phyloP scores from a whole-genome alignment of 2,797 vertebrate genomes.

The Mareca strepera region DNA sequence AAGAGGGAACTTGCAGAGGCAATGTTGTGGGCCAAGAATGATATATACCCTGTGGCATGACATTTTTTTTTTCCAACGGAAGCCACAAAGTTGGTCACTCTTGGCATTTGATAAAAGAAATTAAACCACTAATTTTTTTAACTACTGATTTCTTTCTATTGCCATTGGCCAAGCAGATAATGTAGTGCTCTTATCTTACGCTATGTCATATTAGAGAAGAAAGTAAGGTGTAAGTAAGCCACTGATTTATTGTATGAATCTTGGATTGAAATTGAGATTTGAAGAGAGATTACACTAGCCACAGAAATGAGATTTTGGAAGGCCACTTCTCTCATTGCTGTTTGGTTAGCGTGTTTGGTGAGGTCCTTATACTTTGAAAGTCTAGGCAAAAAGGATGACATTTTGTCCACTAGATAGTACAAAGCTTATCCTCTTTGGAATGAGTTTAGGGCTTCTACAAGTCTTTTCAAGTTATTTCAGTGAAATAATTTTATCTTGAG shows the following conservation, averaged over 20 bases:
- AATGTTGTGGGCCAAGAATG: neutral
- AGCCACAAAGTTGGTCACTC: neutral
- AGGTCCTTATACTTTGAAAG: neutral
- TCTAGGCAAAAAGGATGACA: neutral
- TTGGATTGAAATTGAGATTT: neutral
- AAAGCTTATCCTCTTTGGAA: neutral
- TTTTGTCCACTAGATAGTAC: neutral
- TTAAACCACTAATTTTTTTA: neutral
- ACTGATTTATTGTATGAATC: neutral
- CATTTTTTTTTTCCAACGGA: neutral
- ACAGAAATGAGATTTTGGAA: neutral
- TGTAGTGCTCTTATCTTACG: neutral
- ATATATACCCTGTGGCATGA: neutral
- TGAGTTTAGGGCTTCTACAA: neutral
- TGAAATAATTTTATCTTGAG: neutral
- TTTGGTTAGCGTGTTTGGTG: neutral
- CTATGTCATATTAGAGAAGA: neutral
- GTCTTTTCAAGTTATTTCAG: neutral
- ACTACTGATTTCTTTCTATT: neutral
- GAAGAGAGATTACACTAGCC: neutral
- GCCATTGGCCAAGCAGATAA: neutral
- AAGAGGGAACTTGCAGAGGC: neutral
- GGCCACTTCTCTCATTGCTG: rapidly evolving
- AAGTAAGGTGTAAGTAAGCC: neutral
- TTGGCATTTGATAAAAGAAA: neutral